Conservation (phyloP, 2,113 vertebrate genomes). For the Gallinago jamesoni region DNA sequence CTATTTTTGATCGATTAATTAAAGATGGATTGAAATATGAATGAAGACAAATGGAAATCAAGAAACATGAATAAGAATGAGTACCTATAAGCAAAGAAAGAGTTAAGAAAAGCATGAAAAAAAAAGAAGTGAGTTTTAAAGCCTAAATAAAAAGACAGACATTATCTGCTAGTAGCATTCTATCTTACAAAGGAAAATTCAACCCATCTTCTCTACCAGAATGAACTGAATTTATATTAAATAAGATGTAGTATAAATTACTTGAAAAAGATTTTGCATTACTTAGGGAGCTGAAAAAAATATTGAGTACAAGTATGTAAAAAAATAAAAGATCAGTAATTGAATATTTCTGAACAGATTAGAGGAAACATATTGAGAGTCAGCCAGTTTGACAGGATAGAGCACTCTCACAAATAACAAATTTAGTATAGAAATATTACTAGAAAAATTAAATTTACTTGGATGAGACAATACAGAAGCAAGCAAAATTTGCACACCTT, state of each 20-base stretch:
- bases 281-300: background rate
- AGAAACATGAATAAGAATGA: background rate
- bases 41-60: constrained; percentile 11
- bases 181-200: background rate
- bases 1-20: constrained; percentile 43
- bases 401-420: background rate
- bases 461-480: background rate
- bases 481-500: background rate
- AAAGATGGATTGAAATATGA: background rate
- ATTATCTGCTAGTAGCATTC: background rate
- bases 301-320: background rate
- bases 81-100: background rate
- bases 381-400: background rate
- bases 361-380: background rate
- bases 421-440: background rate
- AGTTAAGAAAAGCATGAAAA: background rate
- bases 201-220: background rate
- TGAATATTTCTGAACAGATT: background rate
- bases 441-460: background rate
- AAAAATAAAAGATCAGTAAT: background rate
- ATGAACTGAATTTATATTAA: background rate
- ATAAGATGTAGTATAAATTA: background rate
- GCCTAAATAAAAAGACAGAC: background rate
- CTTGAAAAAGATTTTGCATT: background rate
- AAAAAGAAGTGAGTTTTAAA: background rate